Evolutionary conservation across 2,888 invertebrate species (phyloP).

Genomic region (Thecocarcelia acutangulata): DNA sequence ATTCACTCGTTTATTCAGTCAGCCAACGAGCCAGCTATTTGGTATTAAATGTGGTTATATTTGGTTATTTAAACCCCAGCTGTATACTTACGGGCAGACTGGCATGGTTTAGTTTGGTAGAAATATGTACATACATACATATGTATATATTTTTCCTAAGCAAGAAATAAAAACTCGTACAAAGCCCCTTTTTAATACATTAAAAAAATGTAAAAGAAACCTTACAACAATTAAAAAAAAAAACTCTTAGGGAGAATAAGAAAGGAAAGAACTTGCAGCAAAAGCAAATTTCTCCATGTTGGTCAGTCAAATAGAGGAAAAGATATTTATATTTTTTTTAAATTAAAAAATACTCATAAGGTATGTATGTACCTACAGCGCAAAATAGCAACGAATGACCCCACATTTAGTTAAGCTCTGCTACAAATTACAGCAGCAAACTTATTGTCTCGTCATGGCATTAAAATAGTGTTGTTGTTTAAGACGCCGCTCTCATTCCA

Average conservation of each 20-base stretch:
- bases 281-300: slow-evolving; percentile 52
- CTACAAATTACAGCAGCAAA: slow-evolving; percentile 29
- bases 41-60: slow-evolving; percentile 64
- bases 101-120: slow-evolving; percentile 59
- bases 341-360: slow-evolving; percentile 32
- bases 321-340: background rate
- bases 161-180: slow-evolving; percentile 22
- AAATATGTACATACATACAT: background rate
- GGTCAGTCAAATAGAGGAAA: slow-evolving; percentile 44
- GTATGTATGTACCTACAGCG: slow-evolving; percentile 10
- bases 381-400: background rate
- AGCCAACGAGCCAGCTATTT: slow-evolving; percentile 45
- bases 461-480: slow-evolving; percentile 42
- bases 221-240: slow-evolving; percentile 53
- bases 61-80: slow-evolving; percentile 61
- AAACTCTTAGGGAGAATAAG: background rate
- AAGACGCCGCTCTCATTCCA: slow-evolving; percentile 39
- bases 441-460: slow-evolving; percentile 43
- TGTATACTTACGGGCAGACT: slow-evolving; percentile 51
- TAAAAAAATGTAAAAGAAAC: slow-evolving; percentile 51
- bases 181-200: slow-evolving; percentile 35
- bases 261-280: slow-evolving; percentile 35
- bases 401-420: slow-evolving; percentile 30
- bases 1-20: slow-evolving; percentile 20
- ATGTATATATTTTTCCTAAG: slow-evolving; percentile 11